Conservation (phyloP, 2,113 vertebrate genomes). For the Xenotilapia caudafasciata region DNA sequence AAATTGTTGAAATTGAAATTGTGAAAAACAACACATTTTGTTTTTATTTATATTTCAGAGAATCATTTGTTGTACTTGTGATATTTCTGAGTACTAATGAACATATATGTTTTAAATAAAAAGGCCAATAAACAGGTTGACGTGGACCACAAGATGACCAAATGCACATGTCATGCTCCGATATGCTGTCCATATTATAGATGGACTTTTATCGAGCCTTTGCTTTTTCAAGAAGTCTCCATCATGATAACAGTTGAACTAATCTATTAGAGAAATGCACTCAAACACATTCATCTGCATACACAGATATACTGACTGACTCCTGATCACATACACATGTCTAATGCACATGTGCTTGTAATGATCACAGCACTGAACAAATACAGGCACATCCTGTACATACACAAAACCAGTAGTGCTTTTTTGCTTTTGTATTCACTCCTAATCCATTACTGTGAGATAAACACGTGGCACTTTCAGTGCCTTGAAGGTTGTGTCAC, state of each 20-base stretch:
- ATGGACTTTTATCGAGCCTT: neutral
- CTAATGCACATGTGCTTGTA: neutral
- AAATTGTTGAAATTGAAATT: neutral
- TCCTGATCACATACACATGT: constrained; percentile 23
- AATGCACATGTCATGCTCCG: neutral
- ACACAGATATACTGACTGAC: neutral
- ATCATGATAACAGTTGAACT: neutral
- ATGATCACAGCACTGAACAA: neutral
- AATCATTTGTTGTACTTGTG: neutral
- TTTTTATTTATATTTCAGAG: neutral
- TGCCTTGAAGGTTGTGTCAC: neutral
- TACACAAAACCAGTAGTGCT: neutral
- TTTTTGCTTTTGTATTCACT: neutral
- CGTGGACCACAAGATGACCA: neutral
- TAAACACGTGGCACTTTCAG: neutral
- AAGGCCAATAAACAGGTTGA: neutral
- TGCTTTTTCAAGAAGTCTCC: neutral
- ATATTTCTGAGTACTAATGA: neutral
- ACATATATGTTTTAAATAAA: neutral
- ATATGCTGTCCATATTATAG: neutral
- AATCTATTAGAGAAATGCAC: neutral
- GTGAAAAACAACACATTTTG: neutral
- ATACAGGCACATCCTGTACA: neutral
- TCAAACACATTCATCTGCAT: neutral
- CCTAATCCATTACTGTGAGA: neutral